phyloP scores from a whole-genome alignment of 2,113 vertebrate genomes.

The Phalacrocorax brasilianus region DNA sequence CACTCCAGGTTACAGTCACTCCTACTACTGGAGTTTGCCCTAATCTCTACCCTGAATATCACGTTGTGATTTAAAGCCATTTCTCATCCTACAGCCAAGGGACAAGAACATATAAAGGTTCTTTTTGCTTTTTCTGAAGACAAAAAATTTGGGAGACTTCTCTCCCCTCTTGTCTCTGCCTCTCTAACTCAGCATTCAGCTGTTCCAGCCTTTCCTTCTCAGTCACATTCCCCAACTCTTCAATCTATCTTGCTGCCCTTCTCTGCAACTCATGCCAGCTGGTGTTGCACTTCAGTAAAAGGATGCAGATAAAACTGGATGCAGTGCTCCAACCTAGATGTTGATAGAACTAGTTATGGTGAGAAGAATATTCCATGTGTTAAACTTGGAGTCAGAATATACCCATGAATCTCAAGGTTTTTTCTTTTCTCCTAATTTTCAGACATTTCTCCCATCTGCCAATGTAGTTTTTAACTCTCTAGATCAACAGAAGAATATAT shows the following conservation, averaged over 20 bases:
- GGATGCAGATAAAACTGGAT: not conserved
- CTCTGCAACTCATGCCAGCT: not conserved
- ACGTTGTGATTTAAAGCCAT: not conserved
- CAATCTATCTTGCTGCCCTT: not conserved
- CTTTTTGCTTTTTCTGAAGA: not conserved
- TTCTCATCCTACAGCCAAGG: not conserved
- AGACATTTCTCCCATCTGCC: not conserved
- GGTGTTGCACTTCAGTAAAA: not conserved
- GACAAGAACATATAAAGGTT: not conserved
- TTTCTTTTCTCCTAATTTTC: not conserved
- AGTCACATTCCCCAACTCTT: not conserved
- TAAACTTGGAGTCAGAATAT: not conserved
- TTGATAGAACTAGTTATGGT: not conserved
- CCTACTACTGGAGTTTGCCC: not conserved
- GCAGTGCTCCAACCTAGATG: not conserved
- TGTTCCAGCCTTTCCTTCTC: not conserved
- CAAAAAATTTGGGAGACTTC: not conserved
- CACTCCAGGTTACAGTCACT: not conserved
- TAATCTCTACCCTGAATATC: not conserved
- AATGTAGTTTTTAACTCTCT: not conserved
- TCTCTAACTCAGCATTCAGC: not conserved
- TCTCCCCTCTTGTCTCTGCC: not conserved
- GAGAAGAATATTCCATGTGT: not conserved
- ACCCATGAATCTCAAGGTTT: not conserved
- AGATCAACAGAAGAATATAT: not conserved